Conservation (phyloP, 2,797 vertebrate genomes). For the Microctenopoma steveboyesi region DNA sequence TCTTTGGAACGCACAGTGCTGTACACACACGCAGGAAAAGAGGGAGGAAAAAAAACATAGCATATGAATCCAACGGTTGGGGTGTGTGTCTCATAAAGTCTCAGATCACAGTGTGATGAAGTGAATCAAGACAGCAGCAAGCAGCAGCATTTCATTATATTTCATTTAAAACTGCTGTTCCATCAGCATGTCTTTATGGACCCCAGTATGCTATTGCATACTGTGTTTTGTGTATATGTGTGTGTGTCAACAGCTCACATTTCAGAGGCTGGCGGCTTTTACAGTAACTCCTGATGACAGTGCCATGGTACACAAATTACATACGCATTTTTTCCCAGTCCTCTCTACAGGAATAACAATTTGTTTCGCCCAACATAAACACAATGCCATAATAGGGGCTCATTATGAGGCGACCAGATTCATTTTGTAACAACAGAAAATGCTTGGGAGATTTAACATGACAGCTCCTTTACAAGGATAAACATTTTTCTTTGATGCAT, state of each 20-base stretch:
- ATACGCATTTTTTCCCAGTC: slow-evolving; percentile 50
- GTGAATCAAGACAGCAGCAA: slow-evolving; percentile 61
- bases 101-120: slow-evolving; percentile 52
- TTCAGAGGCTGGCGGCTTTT: slow-evolving; percentile 56
- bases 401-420: slow-evolving; percentile 76
- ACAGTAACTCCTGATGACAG: slow-evolving; percentile 70
- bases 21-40: slow-evolving; percentile 5
- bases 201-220: slow-evolving; percentile 47
- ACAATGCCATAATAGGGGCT: slow-evolving; percentile 74
- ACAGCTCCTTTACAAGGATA: slow-evolving; percentile 70
- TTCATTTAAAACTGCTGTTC: slow-evolving; percentile 65
- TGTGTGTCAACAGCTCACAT: slow-evolving; percentile 60
- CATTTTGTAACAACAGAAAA: slow-evolving; percentile 69
- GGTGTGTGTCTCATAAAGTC: slow-evolving; percentile 37
- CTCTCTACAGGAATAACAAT: slow-evolving; percentile 69
- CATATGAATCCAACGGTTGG: slow-evolving; percentile 27
- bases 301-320: slow-evolving; percentile 68
- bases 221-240: slow-evolving; percentile 38
- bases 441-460: slow-evolving; percentile 70
- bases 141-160: slow-evolving; percentile 66
- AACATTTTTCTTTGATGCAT: slow-evolving; percentile 73
- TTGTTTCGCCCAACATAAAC: slow-evolving; percentile 75
- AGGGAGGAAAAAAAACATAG: not conserved
- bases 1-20: not conserved
- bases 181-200: slow-evolving; percentile 59